These are phyloP conservation scores for Sardina pilchardus DNA, from an alignment of 2,113 vertebrate genomes.

Conservation along the genomic window DNA sequence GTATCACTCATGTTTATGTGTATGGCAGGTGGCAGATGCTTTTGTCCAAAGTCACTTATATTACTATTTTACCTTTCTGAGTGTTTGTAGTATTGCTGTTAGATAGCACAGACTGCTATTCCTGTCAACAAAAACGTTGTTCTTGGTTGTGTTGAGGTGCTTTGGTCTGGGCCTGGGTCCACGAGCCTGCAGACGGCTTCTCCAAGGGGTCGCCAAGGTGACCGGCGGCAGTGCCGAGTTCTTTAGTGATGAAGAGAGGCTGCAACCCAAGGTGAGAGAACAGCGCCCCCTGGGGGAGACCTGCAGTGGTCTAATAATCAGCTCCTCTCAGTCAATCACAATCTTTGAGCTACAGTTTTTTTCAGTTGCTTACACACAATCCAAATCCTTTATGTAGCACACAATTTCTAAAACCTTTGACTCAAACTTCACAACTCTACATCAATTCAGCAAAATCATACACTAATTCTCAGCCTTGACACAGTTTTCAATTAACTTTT, in stretches of 20 bases:
- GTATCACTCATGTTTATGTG: too few relatives aligned
- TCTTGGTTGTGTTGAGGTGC: conserved; percentile 67
- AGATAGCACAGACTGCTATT: not conserved
- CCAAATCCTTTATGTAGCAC: too few relatives aligned
- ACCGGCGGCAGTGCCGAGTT: conserved; percentile 84
- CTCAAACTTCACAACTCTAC: too few relatives aligned
- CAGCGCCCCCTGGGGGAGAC: not conserved
- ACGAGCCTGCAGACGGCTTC: conserved; percentile 74
- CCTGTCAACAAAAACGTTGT: not conserved
- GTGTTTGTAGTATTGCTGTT: not conserved
- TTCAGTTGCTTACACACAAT: too few relatives aligned
- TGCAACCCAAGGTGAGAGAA: conserved; percentile 88
- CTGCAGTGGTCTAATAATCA: not conserved
- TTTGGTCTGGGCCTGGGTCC: conserved; percentile 85
- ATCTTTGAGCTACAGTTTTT: too few relatives aligned
- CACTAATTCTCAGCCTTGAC: too few relatives aligned
- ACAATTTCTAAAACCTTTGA: too few relatives aligned
- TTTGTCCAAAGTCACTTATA: not conserved
- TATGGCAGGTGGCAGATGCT: too few relatives aligned
- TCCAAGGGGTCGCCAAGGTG: conserved; percentile 81
- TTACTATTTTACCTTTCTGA: not conserved
- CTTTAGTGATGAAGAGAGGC: conserved; percentile 79
- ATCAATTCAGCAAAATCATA: too few relatives aligned
- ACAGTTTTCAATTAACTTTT: too few relatives aligned
- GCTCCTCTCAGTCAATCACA: not conserved